A percentile compares a stretch with the other conserved stretches of the same genome.
Evolutionary conservation across 2,113 vertebrate species (phyloP).

Genomic region (Elaphurus davidianus): DNA sequence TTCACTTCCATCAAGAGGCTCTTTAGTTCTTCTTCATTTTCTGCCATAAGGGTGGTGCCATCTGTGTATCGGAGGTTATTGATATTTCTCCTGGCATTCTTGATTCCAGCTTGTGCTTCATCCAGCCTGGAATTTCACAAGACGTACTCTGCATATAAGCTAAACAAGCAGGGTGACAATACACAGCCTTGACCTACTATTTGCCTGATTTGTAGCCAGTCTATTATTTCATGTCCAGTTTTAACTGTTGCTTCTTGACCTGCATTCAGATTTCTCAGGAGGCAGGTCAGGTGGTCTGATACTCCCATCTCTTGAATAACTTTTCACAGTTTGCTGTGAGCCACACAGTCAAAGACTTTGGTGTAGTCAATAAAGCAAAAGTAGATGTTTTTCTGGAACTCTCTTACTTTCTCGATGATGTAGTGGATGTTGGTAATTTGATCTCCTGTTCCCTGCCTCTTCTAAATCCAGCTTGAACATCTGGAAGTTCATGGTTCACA

Average conservation of each 20-base stretch:
- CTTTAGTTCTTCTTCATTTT: neutral
- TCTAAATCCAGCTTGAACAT: neutral
- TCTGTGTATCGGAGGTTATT: neutral
- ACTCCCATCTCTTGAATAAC: neutral
- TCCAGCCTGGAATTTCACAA: rapidly evolving
- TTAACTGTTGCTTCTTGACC: neutral
- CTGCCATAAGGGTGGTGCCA: neutral
- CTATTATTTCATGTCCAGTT: neutral
- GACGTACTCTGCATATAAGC: neutral
- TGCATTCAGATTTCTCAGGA: neutral
- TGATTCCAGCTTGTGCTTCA: neutral
- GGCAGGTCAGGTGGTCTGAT: neutral
- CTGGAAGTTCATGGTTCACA: neutral
- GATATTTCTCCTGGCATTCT: neutral
- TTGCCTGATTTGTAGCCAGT: neutral
- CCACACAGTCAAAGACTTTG: neutral
- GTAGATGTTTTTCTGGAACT: neutral
- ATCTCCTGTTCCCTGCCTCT: neutral
- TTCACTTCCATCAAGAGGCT: neutral
- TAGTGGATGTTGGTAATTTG: neutral
- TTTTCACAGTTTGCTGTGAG: neutral
- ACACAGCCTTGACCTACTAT: neutral
- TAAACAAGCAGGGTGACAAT: neutral
- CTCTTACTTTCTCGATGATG: neutral
- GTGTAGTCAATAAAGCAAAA: neutral